Evolutionary conservation across 2,888 invertebrate species (phyloP), one percentile per base, ranked within the genome.

Genomic region (Sinopyrophorus schimmeli): DNA sequence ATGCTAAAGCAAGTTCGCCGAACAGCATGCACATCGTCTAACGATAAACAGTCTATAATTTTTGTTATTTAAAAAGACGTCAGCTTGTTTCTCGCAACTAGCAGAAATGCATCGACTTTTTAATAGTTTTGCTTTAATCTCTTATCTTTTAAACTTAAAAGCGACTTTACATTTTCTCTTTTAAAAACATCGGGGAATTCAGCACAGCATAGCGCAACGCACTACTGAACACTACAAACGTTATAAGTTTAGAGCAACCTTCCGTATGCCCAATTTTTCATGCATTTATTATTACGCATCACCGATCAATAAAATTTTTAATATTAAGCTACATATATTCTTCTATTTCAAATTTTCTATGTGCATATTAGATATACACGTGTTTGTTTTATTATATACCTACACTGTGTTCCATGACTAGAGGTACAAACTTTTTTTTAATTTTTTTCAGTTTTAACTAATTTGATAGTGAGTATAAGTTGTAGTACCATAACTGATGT

Each of bases 131-230:
- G 34, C 34, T 32, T 34, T 23, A 34, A 20, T 34, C 5, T 32
- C 42, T 26, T 34, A 32, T 34, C 34, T 42, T 42, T 42, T 42
- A 42, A 34, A 42, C 23, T 34, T 12, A 21, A 26, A 7, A 23
- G 26, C 15, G 26, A 32, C 23, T 15, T 40, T 21, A 18, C 42
- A 11, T 11, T 42, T 23, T 42, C 34, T 16, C 24, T 42, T 42
- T 42, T 16, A 21, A 14, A 17, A 24, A 15, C 26, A 24, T 16
- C 30, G 10, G 9, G 37, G 31, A 44, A 44, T 44, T 37, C 44
- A 37, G 37, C 20, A 30, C 20, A 10, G 16, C 9, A n/a, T 14
- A 14, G 5, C 16, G 28, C 7, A 28, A 27, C 35, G 35, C 18
- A 12, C 34, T 20, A 28, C 18, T 42, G 34, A 42, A 34, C 42